Percentiles rank a stretch among this genome's conserved stretches.
These are phyloP conservation scores for Nasonovia ribisnigri DNA, from an alignment of 2,888 invertebrate species.

Conservation along the genomic window DNA sequence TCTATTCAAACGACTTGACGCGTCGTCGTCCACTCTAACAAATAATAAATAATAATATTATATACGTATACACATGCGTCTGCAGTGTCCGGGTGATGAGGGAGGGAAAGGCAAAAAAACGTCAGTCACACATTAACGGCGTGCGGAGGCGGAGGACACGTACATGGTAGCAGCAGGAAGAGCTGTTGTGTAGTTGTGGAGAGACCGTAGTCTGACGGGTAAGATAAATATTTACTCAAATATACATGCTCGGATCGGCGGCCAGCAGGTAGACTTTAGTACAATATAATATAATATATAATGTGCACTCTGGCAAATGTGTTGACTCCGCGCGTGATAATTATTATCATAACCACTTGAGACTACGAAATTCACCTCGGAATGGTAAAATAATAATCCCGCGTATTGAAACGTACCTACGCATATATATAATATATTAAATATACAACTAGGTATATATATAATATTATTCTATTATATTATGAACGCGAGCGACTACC, in stretches of 20 bases:
- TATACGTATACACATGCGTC: neutral
- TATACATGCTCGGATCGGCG: slow-evolving; percentile 23
- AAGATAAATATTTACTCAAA: slow-evolving; percentile 65
- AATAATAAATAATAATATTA: slow-evolving; percentile 46
- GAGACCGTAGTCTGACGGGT: slow-evolving; percentile 22
- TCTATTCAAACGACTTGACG: slow-evolving; percentile 61
- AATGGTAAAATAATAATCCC: slow-evolving; percentile 50
- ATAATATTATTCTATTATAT: neutral
- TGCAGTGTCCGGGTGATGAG: neutral
- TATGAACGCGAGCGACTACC: neutral
- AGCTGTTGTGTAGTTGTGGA: neutral
- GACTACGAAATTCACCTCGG: slow-evolving; percentile 52
- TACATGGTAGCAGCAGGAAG: slow-evolving; percentile 51
- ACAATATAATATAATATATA: neutral
- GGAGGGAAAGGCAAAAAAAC: slow-evolving; percentile 45
- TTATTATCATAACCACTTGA: slow-evolving; percentile 65
- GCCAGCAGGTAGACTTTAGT: slow-evolving; percentile 49
- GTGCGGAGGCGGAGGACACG: slow-evolving; percentile 48
- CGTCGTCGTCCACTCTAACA: slow-evolving; percentile 57
- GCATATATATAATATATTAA: neutral
- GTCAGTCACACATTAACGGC: slow-evolving; percentile 57
- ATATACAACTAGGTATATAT: neutral
- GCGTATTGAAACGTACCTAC: neutral
- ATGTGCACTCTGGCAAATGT: slow-evolving; percentile 46
- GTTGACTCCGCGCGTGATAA: slow-evolving; percentile 58